Base-by-base conservation (phyloP, 2,797 vertebrate genomes). In the Phataginus tricuspis region DNA sequence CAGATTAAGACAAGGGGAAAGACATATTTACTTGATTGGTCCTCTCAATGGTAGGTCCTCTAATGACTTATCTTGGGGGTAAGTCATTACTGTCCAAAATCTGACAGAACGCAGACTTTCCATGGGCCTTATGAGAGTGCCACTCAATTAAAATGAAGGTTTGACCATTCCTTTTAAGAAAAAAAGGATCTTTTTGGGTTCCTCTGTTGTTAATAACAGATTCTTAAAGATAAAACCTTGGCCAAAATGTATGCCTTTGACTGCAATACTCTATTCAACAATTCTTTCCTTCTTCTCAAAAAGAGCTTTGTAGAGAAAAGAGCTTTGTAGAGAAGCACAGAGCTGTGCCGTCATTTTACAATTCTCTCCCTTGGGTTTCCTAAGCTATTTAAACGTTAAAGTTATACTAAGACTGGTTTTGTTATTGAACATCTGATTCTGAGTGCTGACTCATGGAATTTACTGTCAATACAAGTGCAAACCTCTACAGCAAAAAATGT, bases 281-380 rank as follows among this genome's bases (percentile, higher is more conserved):
- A 77, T 82, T 71, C 64, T 88, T 25, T 80, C 21, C 21, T 84
- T 72, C 72, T 61, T 4, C n/a, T n/a, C 19, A 51, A 39, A 61
- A 91, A 72, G 64, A 80, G 57, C 25, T 94, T 80, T 87, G 37
- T 39, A 61, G 51, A 85, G 45, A 77, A 92, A 91, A 72, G 64
- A 80, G 57, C 25, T 94, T 80, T 87, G 37, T 39, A 61, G 51
- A 85, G 45, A 77, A 92, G 31, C 15, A 74, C 42, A 86, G 31
- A 78, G 21, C 51, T 77, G 19, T 55, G 57, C 15, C 49, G 63
- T 37, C 57, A 49, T 78, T 86, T 87, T 68, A 23, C 25, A 74
- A 4, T 68, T 91, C 55, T 92, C n/a, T 27, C 16, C 21, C 15
- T 9, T 45, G n/a, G 15, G 10, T 77, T 77, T 90, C 64, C 75